Percentiles rank a stretch among this genome's conserved stretches.
Evolutionary conservation across 2,113 vertebrate genomes (phyloP).

Genomic region (Calyptomena viridis): DNA sequence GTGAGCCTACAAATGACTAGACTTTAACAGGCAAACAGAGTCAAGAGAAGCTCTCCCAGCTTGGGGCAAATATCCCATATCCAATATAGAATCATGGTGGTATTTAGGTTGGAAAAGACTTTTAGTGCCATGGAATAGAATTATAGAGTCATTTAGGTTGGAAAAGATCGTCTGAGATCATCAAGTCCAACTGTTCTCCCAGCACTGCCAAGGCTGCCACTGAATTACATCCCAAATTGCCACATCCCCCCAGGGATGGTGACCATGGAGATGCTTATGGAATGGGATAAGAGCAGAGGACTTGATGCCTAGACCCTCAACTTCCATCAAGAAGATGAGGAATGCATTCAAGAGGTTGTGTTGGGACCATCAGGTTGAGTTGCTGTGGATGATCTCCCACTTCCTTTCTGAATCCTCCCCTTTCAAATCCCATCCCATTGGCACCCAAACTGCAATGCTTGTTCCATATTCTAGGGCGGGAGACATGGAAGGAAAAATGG

Average conservation of each 20-base stretch:
- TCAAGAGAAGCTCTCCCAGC: not conserved
- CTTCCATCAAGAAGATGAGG: not conserved
- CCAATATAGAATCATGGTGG: not conserved
- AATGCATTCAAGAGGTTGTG: not conserved
- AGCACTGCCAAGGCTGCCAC: not conserved
- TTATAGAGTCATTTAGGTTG: fast-evolving
- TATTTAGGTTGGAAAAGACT: not conserved
- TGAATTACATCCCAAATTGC: not conserved
- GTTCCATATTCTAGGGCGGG: fast-evolving
- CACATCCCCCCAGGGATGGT: not conserved
- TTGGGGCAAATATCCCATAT: not conserved
- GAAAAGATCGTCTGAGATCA: not conserved
- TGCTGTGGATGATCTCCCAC: not conserved
- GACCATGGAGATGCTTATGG: not conserved
- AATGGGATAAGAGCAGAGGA: not conserved
- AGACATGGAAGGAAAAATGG: not conserved
- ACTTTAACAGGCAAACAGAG: not conserved
- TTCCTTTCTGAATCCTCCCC: not conserved
- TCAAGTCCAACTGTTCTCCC: too few relatives aligned
- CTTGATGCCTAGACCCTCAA: not conserved
- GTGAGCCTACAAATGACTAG: not conserved
- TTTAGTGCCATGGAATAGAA: not conserved
- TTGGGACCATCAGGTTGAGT: fast-evolving
- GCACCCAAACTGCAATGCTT: not conserved
- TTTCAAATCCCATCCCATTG: not conserved